Evolutionary conservation across 1,140 invertebrate genomes (phyloP), one percentile per base, ranked within the genome.

Genomic region (Lasaia peninsularis): DNA sequence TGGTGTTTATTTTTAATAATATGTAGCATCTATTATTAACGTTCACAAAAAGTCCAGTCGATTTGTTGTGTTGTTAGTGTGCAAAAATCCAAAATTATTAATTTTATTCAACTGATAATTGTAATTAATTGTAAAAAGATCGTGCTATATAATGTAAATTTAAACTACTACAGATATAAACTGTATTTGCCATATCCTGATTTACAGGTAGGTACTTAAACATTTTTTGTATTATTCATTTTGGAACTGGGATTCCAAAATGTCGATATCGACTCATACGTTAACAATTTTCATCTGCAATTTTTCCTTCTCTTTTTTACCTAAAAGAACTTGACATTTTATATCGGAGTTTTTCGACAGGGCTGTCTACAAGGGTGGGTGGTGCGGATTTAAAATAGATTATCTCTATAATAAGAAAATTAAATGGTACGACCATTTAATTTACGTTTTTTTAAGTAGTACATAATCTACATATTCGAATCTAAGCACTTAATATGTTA

Each of bases 131-230:
- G 44, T 61, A 40, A 14, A 6, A 40, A 14, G 14, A 12, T 16
- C 16, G 35, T 40, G 35, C 35, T 40, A 40, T 40, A 40, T 40
- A 4, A 28, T 28, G 24, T 28, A 16, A 14, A 40, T 40, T 40
- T 16, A 18, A 40, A 16, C 7, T 1, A 16, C 16, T 16, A 12
- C 28, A n/a, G n/a, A n/a, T n/a, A n/a, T 54, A 31, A 48, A 31
- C n/a, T 14, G 44, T 65, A 61, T 62, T 69, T 72, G 69, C 74
- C 71, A 74, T 76, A 76, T 76, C 64, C 51, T 34, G 12, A 40
- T 9, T 7, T 64, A 49, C 65, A 48, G 35, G 66, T 74, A 69
- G 72, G 71, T 72, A 64, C 70, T 69, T 14, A 40, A 40, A 18
- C 8, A 8, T 16, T 16, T 16, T 16, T 1, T 40, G 9, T 14